These are phyloP conservation scores for Proisotoma minuta DNA, from an alignment of 2,888 invertebrate species.

Conservation along the genomic window DNA sequence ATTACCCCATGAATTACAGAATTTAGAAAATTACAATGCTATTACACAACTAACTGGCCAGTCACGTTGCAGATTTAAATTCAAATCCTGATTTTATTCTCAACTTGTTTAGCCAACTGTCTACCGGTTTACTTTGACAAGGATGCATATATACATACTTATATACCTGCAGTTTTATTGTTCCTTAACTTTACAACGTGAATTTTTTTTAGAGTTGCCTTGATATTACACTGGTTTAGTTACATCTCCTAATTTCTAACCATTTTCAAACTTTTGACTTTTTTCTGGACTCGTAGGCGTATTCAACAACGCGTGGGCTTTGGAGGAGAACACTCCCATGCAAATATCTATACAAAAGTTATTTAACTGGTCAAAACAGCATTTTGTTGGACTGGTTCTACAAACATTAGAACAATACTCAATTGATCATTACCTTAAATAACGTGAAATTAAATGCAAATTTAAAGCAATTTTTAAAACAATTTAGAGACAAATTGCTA, in stretches of 20 bases:
- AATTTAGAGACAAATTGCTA: too few species aligned
- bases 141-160: neutral
- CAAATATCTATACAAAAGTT: too few species aligned
- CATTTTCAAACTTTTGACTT: too few species aligned
- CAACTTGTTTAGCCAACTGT: neutral
- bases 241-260: too few species aligned
- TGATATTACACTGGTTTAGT: too few species aligned
- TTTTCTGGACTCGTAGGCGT: neutral
- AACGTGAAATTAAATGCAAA: too few species aligned
- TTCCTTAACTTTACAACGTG: neutral
- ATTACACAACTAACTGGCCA: neutral
- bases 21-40: slow-evolving; percentile 13
- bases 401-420: too few species aligned
- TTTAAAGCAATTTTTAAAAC: too few species aligned
- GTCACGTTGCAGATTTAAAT: slow-evolving; percentile 1
- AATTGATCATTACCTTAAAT: too few species aligned
- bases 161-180: neutral
- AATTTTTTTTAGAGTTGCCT: neutral
- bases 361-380: too few species aligned
- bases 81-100: neutral
- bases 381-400: too few species aligned
- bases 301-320: neutral
- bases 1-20: slow-evolving; percentile 9
- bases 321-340: neutral
- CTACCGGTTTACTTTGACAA: neutral